Evolutionary conservation across 2,888 invertebrate genomes (phyloP), one percentile per base, ranked within the genome.

Genomic region (Nomada lathburiana): DNA sequence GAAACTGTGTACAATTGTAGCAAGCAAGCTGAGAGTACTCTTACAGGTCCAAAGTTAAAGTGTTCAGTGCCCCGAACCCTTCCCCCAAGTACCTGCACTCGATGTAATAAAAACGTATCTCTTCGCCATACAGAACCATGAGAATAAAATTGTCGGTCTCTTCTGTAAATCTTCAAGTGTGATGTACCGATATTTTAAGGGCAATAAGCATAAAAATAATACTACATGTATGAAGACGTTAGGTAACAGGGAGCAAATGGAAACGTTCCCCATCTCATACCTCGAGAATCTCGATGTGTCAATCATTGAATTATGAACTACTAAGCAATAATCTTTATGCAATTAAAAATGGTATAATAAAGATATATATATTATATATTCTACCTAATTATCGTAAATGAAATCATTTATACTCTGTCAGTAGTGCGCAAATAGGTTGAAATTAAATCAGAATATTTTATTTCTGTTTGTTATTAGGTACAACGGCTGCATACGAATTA

Each of bases 281-380:
- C 82, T 88, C 85, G 86, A 80, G 81, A 80, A 85, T 80, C 87
- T 92, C 83, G 83, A 87, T 89, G 91, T 91, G 87, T 91, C 90
- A 90, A 87, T 90, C 89, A 86, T 79, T 86, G 85, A 86, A 87
- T 86, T 79, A 82, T 85, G 36, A 88, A 84, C 63, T 81, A 85
- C 81, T 89, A 88, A 92, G 91, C 92, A 92, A 92, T 92, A 92
- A 91, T 83, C 85, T 89, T 90, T 87, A 86, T 91, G 88, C 89
- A 91, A 92, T 89, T 88, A 87, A 84, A 64, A 72, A 74, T 79
- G 70, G 62, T 84, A 67, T 88, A 88, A 88, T 88, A 88, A 88
- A 88, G 81, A 86, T 78, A 76, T 75, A 77, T 63, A 75, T 71
- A 81, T 76, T 63, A 80, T 74, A 72, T 75, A 88, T 88, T 85